Base-by-base conservation (phyloP, 2,888 invertebrate genomes). In the Microctonus brassicae region DNA sequence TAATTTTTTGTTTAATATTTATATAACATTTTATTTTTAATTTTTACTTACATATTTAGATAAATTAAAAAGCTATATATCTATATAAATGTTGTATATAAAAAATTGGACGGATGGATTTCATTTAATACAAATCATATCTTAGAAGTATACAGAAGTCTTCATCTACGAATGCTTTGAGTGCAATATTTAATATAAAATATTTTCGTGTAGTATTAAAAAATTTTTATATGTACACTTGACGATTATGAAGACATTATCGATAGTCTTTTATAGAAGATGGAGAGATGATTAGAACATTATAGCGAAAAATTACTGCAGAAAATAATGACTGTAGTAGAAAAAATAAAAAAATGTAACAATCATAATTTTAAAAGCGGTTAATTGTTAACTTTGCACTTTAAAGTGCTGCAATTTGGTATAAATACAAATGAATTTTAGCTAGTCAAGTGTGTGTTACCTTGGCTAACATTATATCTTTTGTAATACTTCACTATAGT, bases 61-160 rank as follows among this genome's bases (percentile, higher is more conserved):
- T 63, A 22, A 63, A 26, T 24, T 52, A 33, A 11, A 20, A 52
- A 52, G n/a, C 11, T 47, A 52, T 24, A 24, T 39, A 52, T n/a
- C 11, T 47, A 52, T 24, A 24, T 39, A 39, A 29, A 22, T 24
- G 3, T 55, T 5, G n/a, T n/a, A n/a, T n/a, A n/a, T n/a, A 53
- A 47, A 33, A 71, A 73, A 73, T 66, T 66, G 70, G 69, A 75
- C 72, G 72, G 74, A 57, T 39, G 42, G 39, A 24, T 58, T 53
- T 24, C 34, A 65, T 20, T 52, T 29, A 17, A n/a, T 47, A 26
- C 29, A 17, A 0, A 24, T 52, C 11, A 26, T 24, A 52, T 33
- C 53, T 53, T 64, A 11, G 26, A 1, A 39, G 22, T 65, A 29
- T 34, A 26, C 26, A n/a, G n/a, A 10, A 52, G 39, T 64, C 26